Evolutionary conservation across 2,888 invertebrate species (phyloP), one percentile per base, ranked within the genome.

Genomic region (Ephialtes manifestator): DNA sequence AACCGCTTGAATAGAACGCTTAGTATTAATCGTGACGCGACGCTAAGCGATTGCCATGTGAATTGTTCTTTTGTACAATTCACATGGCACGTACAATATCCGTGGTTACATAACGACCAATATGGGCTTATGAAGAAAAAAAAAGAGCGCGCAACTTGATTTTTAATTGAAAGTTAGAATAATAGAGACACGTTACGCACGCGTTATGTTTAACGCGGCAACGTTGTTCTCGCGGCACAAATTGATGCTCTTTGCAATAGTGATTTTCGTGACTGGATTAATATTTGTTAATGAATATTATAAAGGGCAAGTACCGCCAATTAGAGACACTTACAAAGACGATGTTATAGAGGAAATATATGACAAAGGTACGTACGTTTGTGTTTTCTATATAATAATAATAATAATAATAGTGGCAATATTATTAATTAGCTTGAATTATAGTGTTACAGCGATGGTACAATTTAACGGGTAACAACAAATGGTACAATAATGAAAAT

Each of bases 401-500:
- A 39, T 10, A 39, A 39, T 39, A 39, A 35, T 7, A 7, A 7
- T 7, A 35, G 4, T 0, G 35, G 35, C 4, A 7, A 7, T 39
- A 10, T 39, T 39, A 10, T 39, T 39, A 10, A 39, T 39, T 39
- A 39, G 39, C 10, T 35, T 46, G 10, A 8, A 24, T 63, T 18
- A 13, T 81, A 90, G 91, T 89, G 53, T 58, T 85, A 35, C 81
- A 68, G n/a, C 85, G 70, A 48, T 90, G 90, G 91, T 91, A 88
- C 78, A 88, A 90, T 55, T 84, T 89, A 46, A 86, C 86, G 15
- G 70, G 18, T 83, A 87, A 71, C 7, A 60, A 79, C 11, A 83
- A 82, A 39, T 90, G 91, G 90, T 92, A 88, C 80, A 91, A 92
- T 58, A 83, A 67, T 2, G 70, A 87, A 72, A 82, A 70, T n/a